A percentile compares a stretch with the other conserved stretches of the same genome.
Evolutionary conservation across 2,888 invertebrate species (phyloP).

Genomic region (Agriotes lineatus): DNA sequence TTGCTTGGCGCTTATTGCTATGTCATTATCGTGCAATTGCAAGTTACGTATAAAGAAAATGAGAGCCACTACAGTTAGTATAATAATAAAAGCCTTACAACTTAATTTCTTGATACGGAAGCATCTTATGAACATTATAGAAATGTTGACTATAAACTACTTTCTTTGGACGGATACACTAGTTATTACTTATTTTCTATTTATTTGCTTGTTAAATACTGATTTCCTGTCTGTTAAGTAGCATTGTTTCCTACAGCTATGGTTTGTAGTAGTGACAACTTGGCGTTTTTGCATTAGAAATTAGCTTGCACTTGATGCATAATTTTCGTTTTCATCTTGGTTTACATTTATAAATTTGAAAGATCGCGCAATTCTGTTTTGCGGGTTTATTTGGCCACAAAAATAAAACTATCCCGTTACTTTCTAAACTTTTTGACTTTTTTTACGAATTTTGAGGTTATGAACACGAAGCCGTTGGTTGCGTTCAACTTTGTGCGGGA

Average conservation of each 20-base stretch:
- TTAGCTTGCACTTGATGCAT: background rate
- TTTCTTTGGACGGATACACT: conserved; percentile 27
- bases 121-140: conserved; percentile 34
- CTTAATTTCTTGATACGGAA: conserved; percentile 18
- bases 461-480: too few relatives aligned
- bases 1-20: background rate
- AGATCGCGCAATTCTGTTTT: background rate
- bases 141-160: background rate
- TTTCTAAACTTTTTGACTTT: background rate
- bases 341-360: too few relatives aligned
- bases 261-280: background rate
- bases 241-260: background rate
- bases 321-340: background rate
- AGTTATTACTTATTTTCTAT: conserved; percentile 10
- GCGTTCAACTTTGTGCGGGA: too few relatives aligned
- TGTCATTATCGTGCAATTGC: background rate
- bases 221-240: background rate
- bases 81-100: conserved; percentile 1
- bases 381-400: background rate
- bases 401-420: background rate
- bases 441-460: background rate
- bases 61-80: background rate
- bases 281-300: conserved; percentile 8
- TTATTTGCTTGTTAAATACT: conserved; percentile 9
- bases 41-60: conserved; percentile 27